Evolutionary conservation across 2,113 vertebrate species (phyloP).

Genomic region (Lipotes vexillifer): DNA sequence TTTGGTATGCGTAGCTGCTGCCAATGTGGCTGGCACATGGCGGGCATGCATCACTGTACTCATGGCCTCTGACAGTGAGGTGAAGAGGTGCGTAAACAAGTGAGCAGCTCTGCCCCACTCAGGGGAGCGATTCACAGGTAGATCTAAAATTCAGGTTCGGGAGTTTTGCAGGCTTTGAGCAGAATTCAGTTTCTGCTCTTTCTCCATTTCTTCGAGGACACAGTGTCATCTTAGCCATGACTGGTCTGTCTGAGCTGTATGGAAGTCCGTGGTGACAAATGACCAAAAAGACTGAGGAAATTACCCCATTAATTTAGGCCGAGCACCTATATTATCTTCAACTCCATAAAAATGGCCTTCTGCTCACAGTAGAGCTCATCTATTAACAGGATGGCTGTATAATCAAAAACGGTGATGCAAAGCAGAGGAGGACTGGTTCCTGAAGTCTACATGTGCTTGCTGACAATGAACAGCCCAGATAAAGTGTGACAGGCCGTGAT

Average conservation of each 20-base stretch:
- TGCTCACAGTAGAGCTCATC: neutral
- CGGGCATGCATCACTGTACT: neutral
- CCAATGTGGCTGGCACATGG: neutral
- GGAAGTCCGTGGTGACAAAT: neutral
- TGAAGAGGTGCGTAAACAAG: neutral
- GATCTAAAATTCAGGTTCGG: neutral
- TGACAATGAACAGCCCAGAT: conserved; percentile 39
- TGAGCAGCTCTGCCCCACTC: neutral
- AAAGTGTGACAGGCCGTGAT: conserved; percentile 27
- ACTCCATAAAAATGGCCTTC: neutral
- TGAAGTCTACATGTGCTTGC: neutral
- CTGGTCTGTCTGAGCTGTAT: neutral
- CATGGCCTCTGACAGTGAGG: neutral
- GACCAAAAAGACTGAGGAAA: neutral
- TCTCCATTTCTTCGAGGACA: neutral
- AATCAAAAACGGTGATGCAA: neutral
- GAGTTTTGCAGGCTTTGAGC: neutral
- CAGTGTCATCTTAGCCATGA: neutral
- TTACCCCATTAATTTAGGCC: neutral
- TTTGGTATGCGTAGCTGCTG: neutral
- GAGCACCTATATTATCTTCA: neutral
- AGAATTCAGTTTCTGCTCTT: neutral
- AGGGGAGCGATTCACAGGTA: neutral
- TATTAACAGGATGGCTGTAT: neutral
- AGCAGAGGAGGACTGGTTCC: neutral